Evolutionary conservation across 1,140 invertebrate genomes (phyloP).

Genomic region (Trichonephila clavipes): DNA sequence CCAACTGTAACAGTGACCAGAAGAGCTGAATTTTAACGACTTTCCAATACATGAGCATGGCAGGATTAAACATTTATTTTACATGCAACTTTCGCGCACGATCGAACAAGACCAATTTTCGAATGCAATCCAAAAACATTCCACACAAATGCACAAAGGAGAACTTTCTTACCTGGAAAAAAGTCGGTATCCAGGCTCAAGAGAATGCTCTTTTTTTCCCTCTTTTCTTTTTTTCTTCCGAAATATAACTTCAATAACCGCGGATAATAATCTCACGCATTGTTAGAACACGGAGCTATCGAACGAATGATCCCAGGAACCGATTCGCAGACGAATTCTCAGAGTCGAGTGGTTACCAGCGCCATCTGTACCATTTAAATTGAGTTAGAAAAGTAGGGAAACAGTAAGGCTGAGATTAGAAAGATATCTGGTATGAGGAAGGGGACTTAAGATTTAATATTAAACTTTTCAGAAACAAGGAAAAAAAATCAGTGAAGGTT

Average conservation of each 20-base stretch:
- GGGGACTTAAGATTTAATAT: too few relatives aligned
- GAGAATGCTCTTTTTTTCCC: neutral
- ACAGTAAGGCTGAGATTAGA: too few relatives aligned
- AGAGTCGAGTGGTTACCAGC: neutral
- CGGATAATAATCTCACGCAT: neutral
- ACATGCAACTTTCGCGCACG: neutral
- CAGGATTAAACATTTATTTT: neutral
- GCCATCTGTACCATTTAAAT: neutral
- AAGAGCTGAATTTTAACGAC: neutral
- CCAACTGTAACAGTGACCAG: neutral
- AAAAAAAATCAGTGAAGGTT: too few relatives aligned
- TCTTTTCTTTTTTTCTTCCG: neutral
- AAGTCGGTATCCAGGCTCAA: neutral
- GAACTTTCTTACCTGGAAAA: constrained; percentile 5
- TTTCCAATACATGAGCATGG: neutral
- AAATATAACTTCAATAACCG: neutral
- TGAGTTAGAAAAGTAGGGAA: neutral
- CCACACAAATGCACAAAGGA: neutral
- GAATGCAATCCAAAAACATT: neutral
- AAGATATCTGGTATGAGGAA: too few relatives aligned
- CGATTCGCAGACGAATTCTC: neutral
- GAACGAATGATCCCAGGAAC: constrained; percentile 2
- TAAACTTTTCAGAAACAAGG: too few relatives aligned
- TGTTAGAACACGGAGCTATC: neutral
- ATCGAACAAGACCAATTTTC: neutral